Evolutionary conservation across 2,888 invertebrate species (phyloP).

Genomic region (Xanthorhoe spadicearia): DNA sequence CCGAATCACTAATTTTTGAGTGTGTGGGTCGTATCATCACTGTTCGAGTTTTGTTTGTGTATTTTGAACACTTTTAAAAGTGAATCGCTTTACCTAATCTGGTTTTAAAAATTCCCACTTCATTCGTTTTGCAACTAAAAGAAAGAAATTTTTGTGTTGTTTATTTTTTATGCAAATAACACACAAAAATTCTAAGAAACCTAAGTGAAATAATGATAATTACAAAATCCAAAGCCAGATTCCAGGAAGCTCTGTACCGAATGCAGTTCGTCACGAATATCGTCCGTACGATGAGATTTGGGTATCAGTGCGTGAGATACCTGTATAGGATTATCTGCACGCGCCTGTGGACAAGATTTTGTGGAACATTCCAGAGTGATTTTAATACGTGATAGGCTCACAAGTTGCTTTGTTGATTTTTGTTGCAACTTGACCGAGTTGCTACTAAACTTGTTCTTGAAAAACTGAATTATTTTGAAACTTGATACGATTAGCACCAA

Average conservation of each 20-base stretch:
- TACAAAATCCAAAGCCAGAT: not conserved
- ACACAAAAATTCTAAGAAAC: not conserved
- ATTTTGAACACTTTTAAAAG: too few species aligned
- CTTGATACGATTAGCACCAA: too few species aligned
- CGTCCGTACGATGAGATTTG: constrained; percentile 23
- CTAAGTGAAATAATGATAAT: not conserved
- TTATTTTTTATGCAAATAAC: too few species aligned
- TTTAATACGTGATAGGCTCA: not conserved
- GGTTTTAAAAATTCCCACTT: too few species aligned
- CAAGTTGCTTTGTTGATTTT: not conserved
- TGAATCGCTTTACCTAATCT: too few species aligned
- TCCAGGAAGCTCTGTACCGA: constrained; percentile 9
- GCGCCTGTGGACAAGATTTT: constrained; percentile 44
- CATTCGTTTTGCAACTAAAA: too few species aligned
- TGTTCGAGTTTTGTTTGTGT: not conserved
- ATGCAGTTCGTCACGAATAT: constrained; percentile 1
- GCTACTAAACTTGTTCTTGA: too few species aligned
- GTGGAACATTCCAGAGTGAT: constrained; percentile 6
- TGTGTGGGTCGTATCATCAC: not conserved
- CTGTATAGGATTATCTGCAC: constrained; percentile 48
- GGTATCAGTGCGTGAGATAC: constrained; percentile 21
- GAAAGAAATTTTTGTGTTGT: too few species aligned
- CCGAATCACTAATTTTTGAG: constrained; percentile 33
- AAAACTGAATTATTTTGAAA: too few species aligned
- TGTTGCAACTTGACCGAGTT: too few species aligned